These are phyloP conservation scores for Carcharodon carcharias DNA, from an alignment of 2,797 vertebrate genomes.

Conservation along the genomic window DNA sequence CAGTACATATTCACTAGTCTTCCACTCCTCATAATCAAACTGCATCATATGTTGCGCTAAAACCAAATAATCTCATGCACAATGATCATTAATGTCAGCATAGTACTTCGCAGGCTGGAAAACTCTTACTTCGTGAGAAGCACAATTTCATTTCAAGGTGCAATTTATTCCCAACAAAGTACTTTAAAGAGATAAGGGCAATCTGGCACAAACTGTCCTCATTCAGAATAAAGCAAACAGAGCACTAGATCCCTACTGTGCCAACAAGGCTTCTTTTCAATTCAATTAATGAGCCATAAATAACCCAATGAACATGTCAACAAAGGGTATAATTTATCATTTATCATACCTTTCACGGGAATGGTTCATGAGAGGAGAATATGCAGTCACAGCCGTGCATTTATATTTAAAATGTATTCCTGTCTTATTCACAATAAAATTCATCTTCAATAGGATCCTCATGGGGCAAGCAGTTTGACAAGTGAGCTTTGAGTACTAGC, in stretches of 20 bases:
- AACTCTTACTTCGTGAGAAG: background rate
- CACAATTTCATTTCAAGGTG: background rate
- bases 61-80: background rate
- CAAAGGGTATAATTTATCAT: constrained; percentile 77
- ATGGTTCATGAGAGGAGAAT: constrained; percentile 63
- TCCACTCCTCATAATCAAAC: background rate
- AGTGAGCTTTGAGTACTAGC: constrained; percentile 74
- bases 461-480: constrained; percentile 88
- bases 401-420: constrained; percentile 80
- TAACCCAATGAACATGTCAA: constrained; percentile 98
- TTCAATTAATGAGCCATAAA: constrained; percentile 99
- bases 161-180: background rate
- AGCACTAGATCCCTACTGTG: constrained; percentile 66
- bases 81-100: background rate
- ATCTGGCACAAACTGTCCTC: background rate
- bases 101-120: background rate
- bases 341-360: constrained; percentile 80
- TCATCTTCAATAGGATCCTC: constrained; percentile 80
- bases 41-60: background rate
- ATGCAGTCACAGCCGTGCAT: constrained; percentile 63
- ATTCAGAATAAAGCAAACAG: constrained; percentile 42
- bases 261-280: constrained; percentile 83
- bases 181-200: background rate
- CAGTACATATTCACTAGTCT: background rate
- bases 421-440: constrained; percentile 67